phyloP scores from a whole-genome alignment of 2,888 invertebrate species.

The Dermolepida albohirtum region DNA sequence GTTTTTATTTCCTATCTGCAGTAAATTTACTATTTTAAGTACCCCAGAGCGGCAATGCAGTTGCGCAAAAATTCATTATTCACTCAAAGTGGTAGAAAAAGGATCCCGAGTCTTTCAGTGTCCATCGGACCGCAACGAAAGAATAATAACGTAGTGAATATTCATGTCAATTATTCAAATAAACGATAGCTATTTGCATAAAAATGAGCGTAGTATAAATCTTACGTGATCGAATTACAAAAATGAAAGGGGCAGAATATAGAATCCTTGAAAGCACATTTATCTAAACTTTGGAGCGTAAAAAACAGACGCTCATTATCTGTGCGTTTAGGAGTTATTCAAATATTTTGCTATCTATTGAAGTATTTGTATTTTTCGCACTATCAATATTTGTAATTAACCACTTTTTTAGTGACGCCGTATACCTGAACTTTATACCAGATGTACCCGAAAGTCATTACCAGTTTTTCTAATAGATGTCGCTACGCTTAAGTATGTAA shows the following conservation, averaged over 20 bases:
- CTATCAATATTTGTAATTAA: no score
- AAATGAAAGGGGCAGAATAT: background rate
- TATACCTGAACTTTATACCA: no score
- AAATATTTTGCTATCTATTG: no score
- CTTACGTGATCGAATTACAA: conserved; percentile 28
- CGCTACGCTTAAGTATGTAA: no score
- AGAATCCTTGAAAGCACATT: background rate
- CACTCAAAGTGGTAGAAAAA: background rate
- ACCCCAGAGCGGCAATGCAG: background rate
- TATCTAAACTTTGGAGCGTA: conserved; percentile 8
- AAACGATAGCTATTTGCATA: conserved; percentile 31
- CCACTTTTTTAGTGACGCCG: no score
- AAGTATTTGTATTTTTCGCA: no score
- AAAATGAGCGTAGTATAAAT: conserved; percentile 32
- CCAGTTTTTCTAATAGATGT: no score
- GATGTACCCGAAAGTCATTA: no score
- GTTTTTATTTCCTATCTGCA: conserved; percentile 4
- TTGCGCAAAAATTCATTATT: conserved; percentile 6
- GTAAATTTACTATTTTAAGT: conserved; percentile 3
- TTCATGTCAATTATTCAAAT: conserved; percentile 41
- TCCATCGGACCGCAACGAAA: conserved; percentile 15
- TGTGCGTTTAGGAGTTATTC: background rate
- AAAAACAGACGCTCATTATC: conserved; percentile 2
- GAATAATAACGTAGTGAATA: conserved; percentile 37
- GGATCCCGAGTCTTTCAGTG: conserved; percentile 9